Evolutionary conservation across 2,113 vertebrate genomes (phyloP), one percentile per base, ranked within the genome.

Genomic region (Xenopus borealis): DNA sequence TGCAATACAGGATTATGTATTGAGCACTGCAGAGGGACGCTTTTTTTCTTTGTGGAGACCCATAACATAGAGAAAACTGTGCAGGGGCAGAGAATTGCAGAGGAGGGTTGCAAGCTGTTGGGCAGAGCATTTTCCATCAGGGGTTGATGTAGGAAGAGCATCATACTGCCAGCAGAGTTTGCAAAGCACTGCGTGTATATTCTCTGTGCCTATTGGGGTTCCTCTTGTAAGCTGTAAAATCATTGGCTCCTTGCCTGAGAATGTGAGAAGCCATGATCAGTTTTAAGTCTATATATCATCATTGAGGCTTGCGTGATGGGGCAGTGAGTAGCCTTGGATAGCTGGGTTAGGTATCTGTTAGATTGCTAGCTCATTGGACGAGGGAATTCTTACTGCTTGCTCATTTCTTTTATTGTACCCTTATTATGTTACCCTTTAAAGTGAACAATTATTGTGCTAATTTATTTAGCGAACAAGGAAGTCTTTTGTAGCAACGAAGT

Each of bases 1-100:
- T 23, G 16, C 19, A 20, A 20, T 13, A 0, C 9, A 52, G n/a
- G 50, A 66, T n/a, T 58, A 18, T n/a, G 61, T 62, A 2, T 52
- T 73, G 59, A 65, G 80, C 63, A 75, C 16, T 55, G 53, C 17
- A n/a, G 12, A 55, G 16, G 53, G 53, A 55, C 8, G 1, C 17
- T 50, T 67, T 27, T 7, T 50, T 67, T 27, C 30, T 81, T 53
- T 50, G 13, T 19, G 18, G 23, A 17, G 3, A 17, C 61, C 64
- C 66, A 80, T 67, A 46, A 62, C 62, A 11, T 14, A 58, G 33
- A 53, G 61, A 23, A 3, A 3, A 18, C 4, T 17, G 12, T 10
- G 3, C 16, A 44, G 64, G 46, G 7, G 20, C 44, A 71, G 58
- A 19, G 30, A 12, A 63, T 30, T 70, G 23, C 11, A 45, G 57